A percentile compares a stretch with the other conserved stretches of the same genome.
phyloP scores from a whole-genome alignment of 2,113 vertebrate genomes.

The Poeciliopsis prolifica region DNA sequence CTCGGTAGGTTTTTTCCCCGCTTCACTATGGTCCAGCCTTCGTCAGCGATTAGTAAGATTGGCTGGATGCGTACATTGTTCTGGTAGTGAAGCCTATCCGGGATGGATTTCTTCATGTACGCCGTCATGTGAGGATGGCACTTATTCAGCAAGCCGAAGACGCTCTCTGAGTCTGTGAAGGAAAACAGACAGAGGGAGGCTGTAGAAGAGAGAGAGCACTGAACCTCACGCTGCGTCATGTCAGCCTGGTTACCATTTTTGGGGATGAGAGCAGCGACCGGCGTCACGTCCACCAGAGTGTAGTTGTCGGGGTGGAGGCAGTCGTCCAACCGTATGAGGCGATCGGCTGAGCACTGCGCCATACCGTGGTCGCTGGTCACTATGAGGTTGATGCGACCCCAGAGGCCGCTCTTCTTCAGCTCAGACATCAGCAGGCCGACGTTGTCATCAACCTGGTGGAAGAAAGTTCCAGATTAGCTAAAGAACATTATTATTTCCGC shows the following conservation, averaged over 20 bases:
- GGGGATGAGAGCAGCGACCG: slow-evolving; percentile 88
- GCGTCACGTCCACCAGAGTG: slow-evolving; percentile 82
- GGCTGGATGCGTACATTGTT: slow-evolving; percentile 86
- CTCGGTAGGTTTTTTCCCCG: slow-evolving; percentile 68
- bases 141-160: slow-evolving; percentile 70
- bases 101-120: slow-evolving; percentile 88
- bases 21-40: slow-evolving; percentile 93
- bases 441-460: slow-evolving; percentile 81
- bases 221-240: background rate
- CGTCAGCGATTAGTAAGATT: slow-evolving; percentile 91
- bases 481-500: background rate
- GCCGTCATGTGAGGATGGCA: slow-evolving; percentile 86
- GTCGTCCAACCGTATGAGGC: slow-evolving; percentile 83
- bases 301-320: slow-evolving; percentile 84
- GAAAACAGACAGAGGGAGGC: background rate
- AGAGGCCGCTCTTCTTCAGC: slow-evolving; percentile 83
- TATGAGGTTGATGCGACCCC: slow-evolving; percentile 88
- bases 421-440: slow-evolving; percentile 83
- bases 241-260: slow-evolving; percentile 67
- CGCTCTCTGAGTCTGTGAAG: slow-evolving; percentile 33
- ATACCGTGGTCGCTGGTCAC: slow-evolving; percentile 98
- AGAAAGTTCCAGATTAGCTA: background rate
- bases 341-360: slow-evolving; percentile 87
- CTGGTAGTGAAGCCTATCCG: slow-evolving; percentile 88
- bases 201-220: background rate